Percentiles rank a stretch among this genome's conserved stretches.
phyloP scores from a whole-genome alignment of 2,113 vertebrate species.

The Catharus bicknelli region DNA sequence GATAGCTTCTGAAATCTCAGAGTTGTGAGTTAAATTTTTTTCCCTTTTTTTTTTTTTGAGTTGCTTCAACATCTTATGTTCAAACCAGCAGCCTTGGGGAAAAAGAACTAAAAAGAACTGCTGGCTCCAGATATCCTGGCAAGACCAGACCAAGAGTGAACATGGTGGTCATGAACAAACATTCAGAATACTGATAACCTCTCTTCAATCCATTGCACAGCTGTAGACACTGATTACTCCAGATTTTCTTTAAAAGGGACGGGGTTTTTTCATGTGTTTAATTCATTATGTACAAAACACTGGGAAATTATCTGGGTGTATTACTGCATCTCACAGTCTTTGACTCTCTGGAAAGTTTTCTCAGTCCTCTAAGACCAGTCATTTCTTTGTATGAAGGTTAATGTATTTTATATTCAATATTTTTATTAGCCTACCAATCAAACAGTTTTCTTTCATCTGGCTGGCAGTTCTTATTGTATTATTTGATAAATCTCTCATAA shows the following conservation, averaged over 20 bases:
- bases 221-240: neutral
- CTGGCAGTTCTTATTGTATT: slow-evolving; percentile 38
- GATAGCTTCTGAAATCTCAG: neutral
- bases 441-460: slow-evolving; percentile 51
- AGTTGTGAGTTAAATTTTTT: neutral
- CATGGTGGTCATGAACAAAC: rapidly evolving
- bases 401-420: slow-evolving; percentile 37
- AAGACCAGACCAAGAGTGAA: neutral
- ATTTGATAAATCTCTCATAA: slow-evolving; percentile 47
- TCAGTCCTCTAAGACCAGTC: neutral
- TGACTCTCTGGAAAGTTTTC: neutral
- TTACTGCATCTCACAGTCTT: neutral
- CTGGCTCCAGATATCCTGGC: neutral
- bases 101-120: neutral
- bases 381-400: neutral
- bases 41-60: neutral
- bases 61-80: neutral
- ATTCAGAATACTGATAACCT: neutral
- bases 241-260: neutral
- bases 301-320: neutral
- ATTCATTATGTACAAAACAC: neutral
- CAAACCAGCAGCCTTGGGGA: neutral
- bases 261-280: neutral
- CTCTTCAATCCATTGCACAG: neutral
- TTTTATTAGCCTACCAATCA: slow-evolving; percentile 46